Base-by-base conservation (phyloP, 2,888 invertebrate genomes). In the Xestobium rufovillosum region DNA sequence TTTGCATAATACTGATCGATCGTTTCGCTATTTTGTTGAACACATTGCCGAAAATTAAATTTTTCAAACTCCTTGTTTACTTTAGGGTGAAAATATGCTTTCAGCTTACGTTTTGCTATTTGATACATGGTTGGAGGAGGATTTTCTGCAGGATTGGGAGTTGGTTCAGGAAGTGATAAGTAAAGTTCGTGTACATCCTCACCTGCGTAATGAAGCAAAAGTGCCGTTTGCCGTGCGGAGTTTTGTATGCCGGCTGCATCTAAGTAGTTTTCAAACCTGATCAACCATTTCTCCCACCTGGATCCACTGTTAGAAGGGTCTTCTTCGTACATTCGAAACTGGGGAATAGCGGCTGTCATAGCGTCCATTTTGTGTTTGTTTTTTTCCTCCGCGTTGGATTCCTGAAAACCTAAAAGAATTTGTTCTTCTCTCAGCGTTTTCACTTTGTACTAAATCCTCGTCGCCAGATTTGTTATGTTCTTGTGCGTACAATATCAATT, bases 391-490 rank as follows among this genome's bases (percentile, higher is more conserved):
- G 12, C n/a, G 10, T 11, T 30, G 12, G 13, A 30, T 8, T 8
- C n/a, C 30, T 34, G 25, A 15, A n/a, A 15, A 34, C 26, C 25
- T 34, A 11, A 11, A 14, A 4, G n/a, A 9, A 34, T 26, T 13
- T 34, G 34, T 12, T 26, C 26, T 26, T 26, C 34, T 2, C 14
- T 26, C 13, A 34, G 6, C 15, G 25, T 26, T 14, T 34, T 14
- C 2, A 34, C 34, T 23, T 34, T 34, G n/a, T n/a, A n/a, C n/a
- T n/a, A n/a, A n/a, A n/a, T n/a, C n/a, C n/a, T n/a, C n/a, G n/a
- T n/a, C n/a, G n/a, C n/a, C n/a, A n/a, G n/a, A n/a, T n/a, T n/a
- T n/a, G n/a, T n/a, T n/a, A n/a, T n/a, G n/a, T n/a, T n/a, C n/a
- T n/a, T n/a, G n/a, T n/a, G n/a, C n/a, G n/a, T n/a, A n/a, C n/a